phyloP scores from a whole-genome alignment of 2,888 invertebrate genomes.

The Aquatica leii region DNA sequence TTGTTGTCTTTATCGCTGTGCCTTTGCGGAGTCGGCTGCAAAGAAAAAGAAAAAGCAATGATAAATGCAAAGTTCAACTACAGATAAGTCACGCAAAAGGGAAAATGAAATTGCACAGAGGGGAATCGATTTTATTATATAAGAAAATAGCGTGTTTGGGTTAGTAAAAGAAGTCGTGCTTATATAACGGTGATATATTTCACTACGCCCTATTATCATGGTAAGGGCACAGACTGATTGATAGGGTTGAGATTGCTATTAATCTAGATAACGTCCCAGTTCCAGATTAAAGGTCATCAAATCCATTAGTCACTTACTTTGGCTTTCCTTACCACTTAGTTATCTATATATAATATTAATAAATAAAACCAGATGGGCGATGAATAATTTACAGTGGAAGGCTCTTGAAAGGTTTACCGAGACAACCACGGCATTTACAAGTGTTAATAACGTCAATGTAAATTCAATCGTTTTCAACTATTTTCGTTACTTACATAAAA shows the following conservation, averaged over 20 bases:
- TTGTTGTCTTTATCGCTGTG: slow-evolving; percentile 39
- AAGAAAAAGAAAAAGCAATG: slow-evolving; percentile 14
- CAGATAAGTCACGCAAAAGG: slow-evolving; percentile 7
- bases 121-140: slow-evolving; percentile 30
- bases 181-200: slow-evolving; percentile 17
- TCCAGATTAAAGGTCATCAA: slow-evolving; percentile 25
- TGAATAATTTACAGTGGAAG: no score
- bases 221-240: slow-evolving; percentile 29
- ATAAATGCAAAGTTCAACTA: slow-evolving; percentile 9
- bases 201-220: slow-evolving; percentile 20
- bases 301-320: slow-evolving; percentile 24
- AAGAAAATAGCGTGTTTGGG: slow-evolving; percentile 30
- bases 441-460: no score
- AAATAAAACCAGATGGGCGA: slow-evolving; percentile 6
- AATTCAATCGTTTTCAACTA: no score
- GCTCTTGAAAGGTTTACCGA: no score
- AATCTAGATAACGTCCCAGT: slow-evolving; percentile 20
- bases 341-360: not conserved
- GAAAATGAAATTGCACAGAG: no score
- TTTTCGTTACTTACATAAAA: not conserved
- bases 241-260: slow-evolving; percentile 20
- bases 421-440: no score
- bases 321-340: not conserved
- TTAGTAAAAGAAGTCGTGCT: slow-evolving; percentile 18
- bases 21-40: slow-evolving; percentile 32